Conservation (phyloP, 2,113 vertebrate species). For the Illadopsis cleaveri region DNA sequence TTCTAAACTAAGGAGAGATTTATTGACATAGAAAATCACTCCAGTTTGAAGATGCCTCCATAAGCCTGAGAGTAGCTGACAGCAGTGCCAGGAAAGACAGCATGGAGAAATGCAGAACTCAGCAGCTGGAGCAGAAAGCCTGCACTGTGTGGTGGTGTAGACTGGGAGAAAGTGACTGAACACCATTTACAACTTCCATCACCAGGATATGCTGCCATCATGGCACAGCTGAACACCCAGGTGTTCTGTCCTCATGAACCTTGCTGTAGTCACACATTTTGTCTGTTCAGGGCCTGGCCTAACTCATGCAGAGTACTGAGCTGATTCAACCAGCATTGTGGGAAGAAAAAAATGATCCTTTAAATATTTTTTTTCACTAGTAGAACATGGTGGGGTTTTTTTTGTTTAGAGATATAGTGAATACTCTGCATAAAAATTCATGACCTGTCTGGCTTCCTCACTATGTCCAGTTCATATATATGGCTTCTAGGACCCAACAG, state of each 20-base stretch:
- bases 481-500: not conserved
- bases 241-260: not conserved
- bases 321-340: not conserved
- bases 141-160: rapidly evolving
- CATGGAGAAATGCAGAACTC: not conserved
- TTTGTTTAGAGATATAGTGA: not conserved
- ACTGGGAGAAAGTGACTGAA: not conserved
- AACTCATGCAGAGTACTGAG: not conserved
- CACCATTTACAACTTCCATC: not conserved
- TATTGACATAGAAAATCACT: not conserved
- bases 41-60: not conserved
- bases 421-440: not conserved
- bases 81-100: not conserved
- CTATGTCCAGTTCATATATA: not conserved
- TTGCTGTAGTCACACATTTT: not conserved
- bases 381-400: not conserved
- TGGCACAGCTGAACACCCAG: not conserved
- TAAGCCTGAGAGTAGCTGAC: not conserved
- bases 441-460: not conserved
- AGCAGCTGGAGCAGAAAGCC: not conserved
- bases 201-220: not conserved
- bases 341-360: not conserved
- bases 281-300: not conserved
- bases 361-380: not conserved
- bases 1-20: not conserved